Evolutionary conservation across 2,797 vertebrate genomes (phyloP), one percentile per base, ranked within the genome.

Genomic region (Artibeus jamaicensis): DNA sequence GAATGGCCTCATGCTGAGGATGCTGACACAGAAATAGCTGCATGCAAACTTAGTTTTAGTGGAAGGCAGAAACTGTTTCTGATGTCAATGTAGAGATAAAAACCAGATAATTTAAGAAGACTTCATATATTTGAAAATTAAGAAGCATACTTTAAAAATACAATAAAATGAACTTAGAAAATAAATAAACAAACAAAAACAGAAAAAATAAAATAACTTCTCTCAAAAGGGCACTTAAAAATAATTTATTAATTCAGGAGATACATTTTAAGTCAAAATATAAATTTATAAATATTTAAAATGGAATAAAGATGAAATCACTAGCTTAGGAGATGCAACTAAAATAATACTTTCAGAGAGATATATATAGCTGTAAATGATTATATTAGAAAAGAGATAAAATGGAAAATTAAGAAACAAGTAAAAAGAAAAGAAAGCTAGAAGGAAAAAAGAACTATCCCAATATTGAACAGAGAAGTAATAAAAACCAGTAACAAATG

Each of bases 231-330:
- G 12, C 10, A 32, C 29, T 62, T 32, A 62, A 57, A 93, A 76
- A 57, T 77, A 55, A 19, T 68, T 91, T 2, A 82, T 90, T 82
- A 50, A 50, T 68, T 90, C 5, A 82, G 87, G 32, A 24, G 32
- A 39, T 9, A 77, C 59, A 87, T 87, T 77, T 77, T 46, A 77
- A 70, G 50, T 83, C 42, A 92, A 74, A 73, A 81, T 37, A n/a
- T 18, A 91, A 83, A 83, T 50, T 44, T 70, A 7, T 44, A 95
- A 83, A 65, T 71, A 83, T 6, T 77, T 76, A 83, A 77, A 83
- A 42, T 90, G 19, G 24, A 82, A 91, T 87, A 93, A 87, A 65
- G 93, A 68, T 81, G 39, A 81, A 89, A 95, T 81, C 39, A 50
- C 22, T 53, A 26, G 34, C 15, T 91, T 83, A 74, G 65, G 34